Conservation (phyloP, 2,797 vertebrate species). For the Buphagus erythrorhynchus region DNA sequence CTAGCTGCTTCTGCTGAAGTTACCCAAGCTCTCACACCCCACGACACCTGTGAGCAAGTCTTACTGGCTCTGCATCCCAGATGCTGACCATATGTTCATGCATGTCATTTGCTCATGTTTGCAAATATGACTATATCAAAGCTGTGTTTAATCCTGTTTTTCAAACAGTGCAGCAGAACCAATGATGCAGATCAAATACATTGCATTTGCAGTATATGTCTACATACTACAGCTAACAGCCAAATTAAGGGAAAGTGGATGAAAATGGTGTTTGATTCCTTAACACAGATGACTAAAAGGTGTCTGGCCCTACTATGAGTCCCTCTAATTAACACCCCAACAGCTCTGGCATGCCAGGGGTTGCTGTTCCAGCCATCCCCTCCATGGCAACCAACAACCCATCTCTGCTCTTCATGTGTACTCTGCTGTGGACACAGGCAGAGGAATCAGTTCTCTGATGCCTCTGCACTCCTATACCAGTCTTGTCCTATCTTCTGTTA, state of each 20-base stretch:
- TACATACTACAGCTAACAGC: background rate
- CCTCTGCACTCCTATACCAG: background rate
- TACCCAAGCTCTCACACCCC: background rate
- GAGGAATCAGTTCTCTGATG: background rate
- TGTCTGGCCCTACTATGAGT: background rate
- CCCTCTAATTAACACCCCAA: background rate
- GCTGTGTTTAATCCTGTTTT: background rate
- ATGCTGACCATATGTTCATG: background rate
- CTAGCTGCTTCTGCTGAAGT: background rate
- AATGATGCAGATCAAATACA: background rate
- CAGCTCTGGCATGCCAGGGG: background rate
- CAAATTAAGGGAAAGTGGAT: background rate
- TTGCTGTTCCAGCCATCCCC: background rate
- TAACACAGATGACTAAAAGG: background rate
- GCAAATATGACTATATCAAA: background rate
- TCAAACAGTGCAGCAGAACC: constrained; percentile 9
- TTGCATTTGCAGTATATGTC: background rate
- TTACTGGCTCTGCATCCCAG: background rate
- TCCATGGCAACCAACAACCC: background rate
- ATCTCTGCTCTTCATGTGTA: background rate
- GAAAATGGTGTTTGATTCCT: background rate
- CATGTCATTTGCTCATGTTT: background rate
- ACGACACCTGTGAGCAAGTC: background rate
- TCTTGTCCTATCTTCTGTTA: background rate
- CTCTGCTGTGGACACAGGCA: background rate